phyloP scores from a whole-genome alignment of 1,140 invertebrate species.

The Grapholita molesta region DNA sequence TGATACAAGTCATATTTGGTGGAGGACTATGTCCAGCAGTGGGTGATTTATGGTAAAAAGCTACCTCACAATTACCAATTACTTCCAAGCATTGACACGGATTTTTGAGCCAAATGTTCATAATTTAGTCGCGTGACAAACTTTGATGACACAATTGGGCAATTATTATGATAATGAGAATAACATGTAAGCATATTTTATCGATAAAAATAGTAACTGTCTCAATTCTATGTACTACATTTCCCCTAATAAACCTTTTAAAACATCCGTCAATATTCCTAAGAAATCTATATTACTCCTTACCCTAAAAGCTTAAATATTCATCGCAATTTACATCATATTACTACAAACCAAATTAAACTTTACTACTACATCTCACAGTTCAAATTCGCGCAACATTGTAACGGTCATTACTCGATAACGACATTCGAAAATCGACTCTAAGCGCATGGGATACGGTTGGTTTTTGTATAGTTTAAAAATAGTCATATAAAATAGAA shows the following conservation, averaged over 20 bases:
- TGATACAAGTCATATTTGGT: no score
- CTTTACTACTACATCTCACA: background rate
- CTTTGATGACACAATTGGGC: no score
- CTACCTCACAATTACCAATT: no score
- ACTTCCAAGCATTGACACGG: no score
- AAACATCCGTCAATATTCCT: background rate
- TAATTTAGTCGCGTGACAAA: no score
- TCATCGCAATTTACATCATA: background rate
- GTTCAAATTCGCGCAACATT: background rate
- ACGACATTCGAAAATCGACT: conserved; percentile 28
- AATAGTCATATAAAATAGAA: conserved; percentile 9
- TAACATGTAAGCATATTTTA: no score
- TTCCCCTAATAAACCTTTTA: background rate
- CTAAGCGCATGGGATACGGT: background rate
- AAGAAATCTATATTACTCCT: background rate
- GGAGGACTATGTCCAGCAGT: no score
- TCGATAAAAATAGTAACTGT: no score
- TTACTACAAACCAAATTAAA: background rate
- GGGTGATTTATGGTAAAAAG: no score
- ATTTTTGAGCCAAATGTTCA: no score
- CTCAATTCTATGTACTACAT: background rate
- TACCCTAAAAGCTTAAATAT: background rate
- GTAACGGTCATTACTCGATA: conserved; percentile 5
- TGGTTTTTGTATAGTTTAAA: background rate
- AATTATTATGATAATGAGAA: no score